Evolutionary conservation across 2,113 vertebrate genomes (phyloP), one percentile per base, ranked within the genome.

Genomic region (Oncorhynchus gorbuscha): DNA sequence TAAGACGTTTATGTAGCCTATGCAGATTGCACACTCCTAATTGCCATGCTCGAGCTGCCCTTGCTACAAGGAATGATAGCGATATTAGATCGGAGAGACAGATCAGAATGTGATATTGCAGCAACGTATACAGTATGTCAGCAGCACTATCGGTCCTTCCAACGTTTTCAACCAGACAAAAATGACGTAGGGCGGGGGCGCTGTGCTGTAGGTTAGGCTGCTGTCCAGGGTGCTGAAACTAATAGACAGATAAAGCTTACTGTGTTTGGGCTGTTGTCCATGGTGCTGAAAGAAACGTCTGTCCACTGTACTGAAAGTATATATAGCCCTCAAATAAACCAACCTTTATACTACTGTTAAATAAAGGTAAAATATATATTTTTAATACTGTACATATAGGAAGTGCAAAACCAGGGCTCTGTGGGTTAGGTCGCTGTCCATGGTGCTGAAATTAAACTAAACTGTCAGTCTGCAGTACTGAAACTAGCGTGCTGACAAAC

Each of bases 171-270:
- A 67, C 28, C 24, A 69, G 32, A 69, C 5, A 69, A 5, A 18
- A 18, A 9, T 69, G 8, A 22, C 35, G 32, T 69, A 16, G 8
- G 14, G 4, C 32, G 2, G 35, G 1, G 7, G 24, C 16, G n/a
- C 32, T 5, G 9, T 28, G 18, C 5, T 39, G 30, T 30, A 9
- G 5, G 14, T 26, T 66, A 12, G 20, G 20, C 11, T 1, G 2
- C 66, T 69, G 66, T 69, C 66, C 66, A 35, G 13, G 30, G 66
- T 69, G 2, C 68, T 69, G 68, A 45, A 69, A 69, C 26, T 45
- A 62, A 20, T 9, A 11, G 39, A 45, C 11, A 45, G 11, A 45
- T 9, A 3, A 45, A 45, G 9, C 39, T 45, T 45, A 45, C 39
- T 18, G 51, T 55, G 3, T 18, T 55, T 55, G 16, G 51, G 16